Percentiles rank a stretch among this genome's conserved stretches.
phyloP scores from a whole-genome alignment of 2,888 invertebrate species.

The Hirtodrosophila trivittata region DNA sequence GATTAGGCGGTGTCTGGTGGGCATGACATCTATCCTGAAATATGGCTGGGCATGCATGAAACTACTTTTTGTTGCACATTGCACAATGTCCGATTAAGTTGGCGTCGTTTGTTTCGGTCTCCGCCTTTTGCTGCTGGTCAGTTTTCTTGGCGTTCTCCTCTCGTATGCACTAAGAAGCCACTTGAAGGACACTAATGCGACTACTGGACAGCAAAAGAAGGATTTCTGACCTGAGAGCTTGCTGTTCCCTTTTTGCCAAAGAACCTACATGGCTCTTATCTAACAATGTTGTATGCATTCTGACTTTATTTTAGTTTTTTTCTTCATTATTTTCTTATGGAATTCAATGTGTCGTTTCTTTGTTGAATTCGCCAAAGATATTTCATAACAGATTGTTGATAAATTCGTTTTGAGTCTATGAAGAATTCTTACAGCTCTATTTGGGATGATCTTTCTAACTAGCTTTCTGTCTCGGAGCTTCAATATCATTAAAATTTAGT shows the following conservation, averaged over 20 bases:
- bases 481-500: too few species aligned
- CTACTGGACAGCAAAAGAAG: constrained; percentile 26
- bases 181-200: constrained; percentile 72
- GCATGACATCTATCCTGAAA: constrained; percentile 77
- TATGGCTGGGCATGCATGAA: constrained; percentile 73
- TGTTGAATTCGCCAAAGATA: neutral
- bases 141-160: constrained; percentile 13
- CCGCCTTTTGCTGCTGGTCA: constrained; percentile 33
- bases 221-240: constrained; percentile 10
- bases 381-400: too few species aligned
- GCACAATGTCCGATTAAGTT: constrained; percentile 54
- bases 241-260: neutral
- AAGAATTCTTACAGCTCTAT: too few species aligned
- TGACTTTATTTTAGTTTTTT: neutral
- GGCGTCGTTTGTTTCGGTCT: constrained; percentile 48
- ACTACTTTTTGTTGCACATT: constrained; percentile 62
- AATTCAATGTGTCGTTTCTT: constrained; percentile 15
- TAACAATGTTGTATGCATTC: neutral
- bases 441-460: too few species aligned
- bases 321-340: too few species aligned
- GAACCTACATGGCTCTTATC: neutral
- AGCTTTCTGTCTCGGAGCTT: too few species aligned
- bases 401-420: too few species aligned
- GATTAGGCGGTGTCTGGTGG: constrained; percentile 47
- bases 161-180: constrained; percentile 51